Evolutionary conservation across 2,113 vertebrate species (phyloP).

Genomic region (Noctilio leporinus): DNA sequence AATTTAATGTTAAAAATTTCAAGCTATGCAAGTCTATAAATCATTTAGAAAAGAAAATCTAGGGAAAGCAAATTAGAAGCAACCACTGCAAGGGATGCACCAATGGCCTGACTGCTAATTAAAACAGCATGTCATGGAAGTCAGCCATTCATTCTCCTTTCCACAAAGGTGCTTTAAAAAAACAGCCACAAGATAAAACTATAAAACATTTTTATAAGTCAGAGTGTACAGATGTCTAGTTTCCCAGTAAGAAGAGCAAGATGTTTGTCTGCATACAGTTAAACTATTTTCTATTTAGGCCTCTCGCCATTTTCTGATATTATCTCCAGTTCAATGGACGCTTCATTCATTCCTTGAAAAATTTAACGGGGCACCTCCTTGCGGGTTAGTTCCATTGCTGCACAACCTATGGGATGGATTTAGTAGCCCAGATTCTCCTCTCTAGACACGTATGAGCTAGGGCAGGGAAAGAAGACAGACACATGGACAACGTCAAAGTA

Average conservation of each 20-base stretch:
- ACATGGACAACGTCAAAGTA: background rate
- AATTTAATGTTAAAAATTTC: conserved; percentile 47
- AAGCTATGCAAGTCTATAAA: conserved; percentile 40
- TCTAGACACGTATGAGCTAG: background rate
- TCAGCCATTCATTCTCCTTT: background rate
- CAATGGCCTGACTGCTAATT: conserved; percentile 57
- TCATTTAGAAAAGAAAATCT: conserved; percentile 34
- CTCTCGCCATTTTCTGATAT: background rate
- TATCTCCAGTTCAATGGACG: background rate
- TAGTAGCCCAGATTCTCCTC: background rate
- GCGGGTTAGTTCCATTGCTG: background rate
- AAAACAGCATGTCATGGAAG: conserved; percentile 52
- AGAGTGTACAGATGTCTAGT: background rate
- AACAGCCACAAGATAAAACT: background rate
- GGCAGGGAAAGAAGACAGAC: background rate
- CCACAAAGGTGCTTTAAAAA: conserved; percentile 5
- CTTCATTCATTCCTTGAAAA: background rate
- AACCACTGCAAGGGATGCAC: background rate
- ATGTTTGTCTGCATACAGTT: background rate
- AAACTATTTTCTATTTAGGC: background rate
- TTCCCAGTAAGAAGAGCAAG: background rate
- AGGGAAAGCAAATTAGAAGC: conserved; percentile 28
- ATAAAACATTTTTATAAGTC: background rate
- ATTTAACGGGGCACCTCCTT: background rate
- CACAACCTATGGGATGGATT: background rate